Percentiles rank a stretch among this genome's conserved stretches.
Evolutionary conservation across 2,797 vertebrate species (phyloP).

Genomic region (Rallus crepitans): DNA sequence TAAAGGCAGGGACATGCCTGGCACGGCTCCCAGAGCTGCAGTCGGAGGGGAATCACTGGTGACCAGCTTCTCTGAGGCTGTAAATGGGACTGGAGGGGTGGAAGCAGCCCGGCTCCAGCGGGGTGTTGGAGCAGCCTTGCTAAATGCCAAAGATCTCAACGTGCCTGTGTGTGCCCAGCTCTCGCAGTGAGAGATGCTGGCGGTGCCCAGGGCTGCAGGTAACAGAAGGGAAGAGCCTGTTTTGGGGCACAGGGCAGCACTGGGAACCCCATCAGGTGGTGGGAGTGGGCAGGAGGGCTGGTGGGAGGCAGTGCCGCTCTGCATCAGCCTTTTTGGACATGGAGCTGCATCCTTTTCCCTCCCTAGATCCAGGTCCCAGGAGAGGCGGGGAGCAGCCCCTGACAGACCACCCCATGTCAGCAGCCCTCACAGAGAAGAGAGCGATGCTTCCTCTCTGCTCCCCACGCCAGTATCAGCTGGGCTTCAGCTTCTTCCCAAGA

Average conservation of each 20-base stretch:
- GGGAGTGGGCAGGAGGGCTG: not conserved
- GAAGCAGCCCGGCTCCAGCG: not conserved
- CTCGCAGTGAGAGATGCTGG: not conserved
- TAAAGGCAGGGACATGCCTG: not conserved
- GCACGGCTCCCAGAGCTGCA: not conserved
- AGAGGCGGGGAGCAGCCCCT: not conserved
- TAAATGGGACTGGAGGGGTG: not conserved
- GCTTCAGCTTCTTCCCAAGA: not conserved
- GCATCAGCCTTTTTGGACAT: rapidly evolving
- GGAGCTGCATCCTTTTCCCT: not conserved
- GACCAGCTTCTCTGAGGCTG: rapidly evolving
- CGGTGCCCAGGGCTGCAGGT: not conserved
- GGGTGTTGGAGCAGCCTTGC: not conserved
- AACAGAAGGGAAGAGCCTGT: rapidly evolving
- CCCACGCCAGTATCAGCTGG: rapidly evolving
- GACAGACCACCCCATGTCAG: rapidly evolving
- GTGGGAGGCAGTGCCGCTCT: not conserved
- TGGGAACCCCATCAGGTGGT: rapidly evolving
- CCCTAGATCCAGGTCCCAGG: constrained; percentile 1
- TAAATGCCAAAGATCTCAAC: not conserved
- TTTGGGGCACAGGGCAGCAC: not conserved
- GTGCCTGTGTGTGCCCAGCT: rapidly evolving
- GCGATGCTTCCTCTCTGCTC: not conserved
- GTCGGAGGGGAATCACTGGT: not conserved
- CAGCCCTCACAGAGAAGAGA: not conserved